These are phyloP conservation scores for Dipodomys ordii DNA, from an alignment of 2,113 vertebrate species.

Conservation along the genomic window DNA sequence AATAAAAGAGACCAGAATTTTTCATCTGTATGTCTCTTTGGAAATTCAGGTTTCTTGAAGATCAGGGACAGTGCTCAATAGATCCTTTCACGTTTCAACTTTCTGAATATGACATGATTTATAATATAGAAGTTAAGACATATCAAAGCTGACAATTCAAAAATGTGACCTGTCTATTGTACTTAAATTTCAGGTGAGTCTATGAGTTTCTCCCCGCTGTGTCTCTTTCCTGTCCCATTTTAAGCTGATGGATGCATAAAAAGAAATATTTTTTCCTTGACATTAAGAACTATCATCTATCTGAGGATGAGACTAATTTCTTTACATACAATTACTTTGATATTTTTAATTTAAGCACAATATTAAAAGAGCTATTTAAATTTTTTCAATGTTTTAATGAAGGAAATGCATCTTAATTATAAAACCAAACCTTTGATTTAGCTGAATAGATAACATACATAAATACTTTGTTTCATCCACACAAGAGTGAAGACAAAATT, in stretches of 20 bases:
- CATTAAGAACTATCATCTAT: slow-evolving; percentile 36
- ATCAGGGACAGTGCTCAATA: slow-evolving; percentile 75
- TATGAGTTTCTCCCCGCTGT: slow-evolving; percentile 70
- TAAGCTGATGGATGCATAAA: slow-evolving; percentile 50
- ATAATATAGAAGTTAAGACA: slow-evolving; percentile 75
- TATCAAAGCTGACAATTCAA: slow-evolving; percentile 78
- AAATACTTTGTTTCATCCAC: background rate
- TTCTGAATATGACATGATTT: slow-evolving; percentile 79
- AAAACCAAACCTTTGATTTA: background rate
- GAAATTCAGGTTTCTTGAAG: slow-evolving; percentile 81
- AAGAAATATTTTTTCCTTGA: slow-evolving; percentile 8
- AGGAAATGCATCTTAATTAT: background rate
- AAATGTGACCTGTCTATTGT: slow-evolving; percentile 80
- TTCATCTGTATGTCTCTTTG: slow-evolving; percentile 64
- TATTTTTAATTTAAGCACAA: background rate
- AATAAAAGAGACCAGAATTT: slow-evolving; percentile 64
- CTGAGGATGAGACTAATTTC: background rate
- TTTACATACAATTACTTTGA: background rate
- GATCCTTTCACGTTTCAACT: slow-evolving; percentile 72
- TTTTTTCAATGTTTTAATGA: background rate
- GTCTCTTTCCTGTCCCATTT: slow-evolving; percentile 65
- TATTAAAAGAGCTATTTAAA: background rate
- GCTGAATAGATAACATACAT: background rate
- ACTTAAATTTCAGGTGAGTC: slow-evolving; percentile 65
- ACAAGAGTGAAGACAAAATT: background rate